phyloP scores from a whole-genome alignment of 2,797 vertebrate genomes.

The Threskiornis aethiopicus region DNA sequence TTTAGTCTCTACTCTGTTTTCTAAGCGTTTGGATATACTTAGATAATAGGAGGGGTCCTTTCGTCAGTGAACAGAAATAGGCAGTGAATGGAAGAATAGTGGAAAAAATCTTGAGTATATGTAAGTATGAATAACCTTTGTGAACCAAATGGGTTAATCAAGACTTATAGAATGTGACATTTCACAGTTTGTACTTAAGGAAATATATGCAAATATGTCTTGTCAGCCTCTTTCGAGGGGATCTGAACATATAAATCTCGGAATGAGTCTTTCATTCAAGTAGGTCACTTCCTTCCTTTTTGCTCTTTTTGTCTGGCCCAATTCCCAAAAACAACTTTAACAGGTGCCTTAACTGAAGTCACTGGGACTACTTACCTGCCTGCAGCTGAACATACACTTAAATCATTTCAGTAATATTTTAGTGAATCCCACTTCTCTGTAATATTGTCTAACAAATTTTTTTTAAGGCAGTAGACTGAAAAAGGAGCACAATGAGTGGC shows the following conservation, averaged over 20 bases:
- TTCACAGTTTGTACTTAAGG: conserved; percentile 4
- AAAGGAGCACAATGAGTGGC: background rate
- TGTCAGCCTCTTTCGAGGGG: background rate
- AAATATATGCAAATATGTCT: conserved; percentile 34
- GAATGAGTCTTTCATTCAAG: background rate
- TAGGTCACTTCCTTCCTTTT: conserved; percentile 21
- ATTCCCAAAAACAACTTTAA: background rate
- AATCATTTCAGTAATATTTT: background rate
- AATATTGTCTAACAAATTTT: background rate
- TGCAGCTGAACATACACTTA: background rate
- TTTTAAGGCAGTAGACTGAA: background rate
- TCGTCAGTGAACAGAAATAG: background rate
- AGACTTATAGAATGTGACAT: background rate
- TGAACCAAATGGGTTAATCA: background rate
- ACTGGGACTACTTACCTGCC: background rate
- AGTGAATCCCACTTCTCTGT: background rate
- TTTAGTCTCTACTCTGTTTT: background rate
- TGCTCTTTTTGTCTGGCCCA: background rate
- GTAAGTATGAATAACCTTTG: background rate
- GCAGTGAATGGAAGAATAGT: background rate
- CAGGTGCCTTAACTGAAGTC: background rate
- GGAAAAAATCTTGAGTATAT: background rate
- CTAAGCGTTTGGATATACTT: background rate
- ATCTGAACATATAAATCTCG: background rate
- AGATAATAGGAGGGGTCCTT: background rate